phyloP scores from a whole-genome alignment of 2,797 vertebrate species.

The Spinibarbus caldwelli region DNA sequence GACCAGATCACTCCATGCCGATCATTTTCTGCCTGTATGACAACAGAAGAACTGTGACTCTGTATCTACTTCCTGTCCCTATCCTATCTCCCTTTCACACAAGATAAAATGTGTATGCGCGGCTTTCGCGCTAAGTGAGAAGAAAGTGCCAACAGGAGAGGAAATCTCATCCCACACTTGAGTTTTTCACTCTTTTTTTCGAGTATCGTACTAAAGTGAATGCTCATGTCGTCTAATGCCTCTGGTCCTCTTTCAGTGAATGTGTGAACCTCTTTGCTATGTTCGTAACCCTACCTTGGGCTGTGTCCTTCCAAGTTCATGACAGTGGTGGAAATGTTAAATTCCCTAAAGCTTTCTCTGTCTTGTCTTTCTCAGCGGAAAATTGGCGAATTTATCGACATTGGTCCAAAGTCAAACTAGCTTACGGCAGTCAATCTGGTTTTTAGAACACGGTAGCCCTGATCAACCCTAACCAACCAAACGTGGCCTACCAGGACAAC shows the following conservation, averaged over 20 bases:
- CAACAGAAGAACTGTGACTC: not conserved
- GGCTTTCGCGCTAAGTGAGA: conserved; percentile 18
- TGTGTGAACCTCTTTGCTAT: conserved; percentile 9
- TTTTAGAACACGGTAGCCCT: not conserved
- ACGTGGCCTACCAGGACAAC: too few species aligned
- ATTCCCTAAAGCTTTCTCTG: not conserved
- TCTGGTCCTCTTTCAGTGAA: conserved; percentile 3
- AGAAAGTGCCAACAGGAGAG: conserved; percentile 25
- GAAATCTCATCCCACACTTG: conserved; percentile 42
- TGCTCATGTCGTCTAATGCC: conserved; percentile 17
- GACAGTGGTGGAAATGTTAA: not conserved
- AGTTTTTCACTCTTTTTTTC: not conserved
- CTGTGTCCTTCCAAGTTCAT: conserved; percentile 19
- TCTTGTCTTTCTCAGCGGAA: not conserved
- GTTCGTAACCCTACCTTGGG: not conserved
- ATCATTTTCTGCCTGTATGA: not conserved
- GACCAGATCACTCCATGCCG: not conserved
- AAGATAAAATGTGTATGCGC: conserved; percentile 29
- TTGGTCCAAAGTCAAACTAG: not conserved
- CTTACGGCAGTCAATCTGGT: not conserved
- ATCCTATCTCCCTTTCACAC: conserved; percentile 5
- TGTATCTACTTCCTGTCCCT: conserved; percentile 3
- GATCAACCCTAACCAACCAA: not conserved
- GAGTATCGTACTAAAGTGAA: conserved; percentile 30
- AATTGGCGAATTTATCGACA: not conserved